Base-by-base conservation (phyloP, 2,113 vertebrate species). In the Tenrec ecaudatus region DNA sequence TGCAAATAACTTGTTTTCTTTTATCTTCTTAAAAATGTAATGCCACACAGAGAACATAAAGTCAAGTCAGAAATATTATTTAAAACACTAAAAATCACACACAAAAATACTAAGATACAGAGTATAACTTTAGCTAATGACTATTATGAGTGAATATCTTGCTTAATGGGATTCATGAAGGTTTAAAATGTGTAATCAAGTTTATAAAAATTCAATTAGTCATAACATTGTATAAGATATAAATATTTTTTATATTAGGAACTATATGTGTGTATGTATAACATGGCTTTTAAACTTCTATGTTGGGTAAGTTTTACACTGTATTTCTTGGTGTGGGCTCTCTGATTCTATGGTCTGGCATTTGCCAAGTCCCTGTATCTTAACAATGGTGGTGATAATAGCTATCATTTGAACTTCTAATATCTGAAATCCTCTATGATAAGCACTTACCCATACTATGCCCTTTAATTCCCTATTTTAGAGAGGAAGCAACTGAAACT, bases 151-250 rank as follows among this genome's bases (percentile, higher is more conserved):
- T 53, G 47, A 91, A 92, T 15, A 96, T 53, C 17, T 73, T 57
- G 8, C 73, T 90, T 94, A 91, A 91, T 91, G 27, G 38, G 69
- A 82, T 94, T 94, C 91, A 80, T 90, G 23, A 82, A 87, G 33
- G 10, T 78, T 92, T 69, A 75, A 38, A 60, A 82, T 88, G 6
- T 38, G 5, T 69, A 91, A 91, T 91, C 87, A 88, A 82, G 73
- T 53, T 91, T 94, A 71, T 89, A 60, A 85, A 91, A 84, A 85
- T 91, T 36, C 94, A 88, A 68, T 86, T 82, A 89, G 29, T 77
- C 10, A 47, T 53, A 53, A 53, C 47, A 12, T 53, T 53, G 9
- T 53, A 53, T 53, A 53, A 14, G 47, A 53, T 86, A n/a, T 71
- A 84, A 92, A 87, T 40, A 12, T 89, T 33, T 88, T 82, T 76